Conservation (phyloP, 2,113 vertebrate genomes). For the Chrysemys picta region DNA sequence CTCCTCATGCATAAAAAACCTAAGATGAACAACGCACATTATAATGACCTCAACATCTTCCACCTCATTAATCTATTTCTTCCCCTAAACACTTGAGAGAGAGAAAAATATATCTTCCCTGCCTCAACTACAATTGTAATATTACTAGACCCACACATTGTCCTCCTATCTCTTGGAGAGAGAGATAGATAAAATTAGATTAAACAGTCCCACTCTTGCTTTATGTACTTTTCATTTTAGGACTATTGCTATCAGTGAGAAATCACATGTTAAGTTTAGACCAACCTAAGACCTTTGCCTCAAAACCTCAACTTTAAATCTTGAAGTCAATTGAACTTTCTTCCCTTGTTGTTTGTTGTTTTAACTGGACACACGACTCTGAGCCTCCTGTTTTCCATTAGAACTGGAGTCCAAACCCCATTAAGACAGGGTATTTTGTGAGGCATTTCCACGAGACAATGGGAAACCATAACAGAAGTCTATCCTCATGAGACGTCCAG, state of each 20-base stretch:
- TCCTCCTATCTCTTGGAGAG: background rate
- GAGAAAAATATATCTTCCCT: background rate
- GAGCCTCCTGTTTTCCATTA: background rate
- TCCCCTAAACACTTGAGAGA: background rate
- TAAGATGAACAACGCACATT: slow-evolving; percentile 30
- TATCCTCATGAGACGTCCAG: background rate
- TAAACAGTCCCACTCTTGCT: slow-evolving; percentile 18
- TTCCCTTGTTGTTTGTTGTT: background rate
- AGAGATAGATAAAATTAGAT: background rate
- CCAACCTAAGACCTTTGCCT: background rate
- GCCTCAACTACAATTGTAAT: background rate
- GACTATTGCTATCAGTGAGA: slow-evolving; percentile 39
- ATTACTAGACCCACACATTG: background rate
- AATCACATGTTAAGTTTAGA: background rate
- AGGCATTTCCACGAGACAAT: background rate
- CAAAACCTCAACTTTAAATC: background rate
- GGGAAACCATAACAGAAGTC: background rate
- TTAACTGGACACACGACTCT: background rate
- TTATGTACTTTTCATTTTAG: slow-evolving; percentile 26
- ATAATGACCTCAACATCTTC: slow-evolving; percentile 59
- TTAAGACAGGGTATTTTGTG: background rate
- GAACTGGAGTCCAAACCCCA: background rate
- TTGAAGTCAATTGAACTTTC: background rate
- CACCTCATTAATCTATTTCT: slow-evolving; percentile 58
- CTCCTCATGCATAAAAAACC: background rate